These are phyloP conservation scores for Muscidifurax raptorellus DNA, from an alignment of 1,140 invertebrate genomes.

Conservation along the genomic window DNA sequence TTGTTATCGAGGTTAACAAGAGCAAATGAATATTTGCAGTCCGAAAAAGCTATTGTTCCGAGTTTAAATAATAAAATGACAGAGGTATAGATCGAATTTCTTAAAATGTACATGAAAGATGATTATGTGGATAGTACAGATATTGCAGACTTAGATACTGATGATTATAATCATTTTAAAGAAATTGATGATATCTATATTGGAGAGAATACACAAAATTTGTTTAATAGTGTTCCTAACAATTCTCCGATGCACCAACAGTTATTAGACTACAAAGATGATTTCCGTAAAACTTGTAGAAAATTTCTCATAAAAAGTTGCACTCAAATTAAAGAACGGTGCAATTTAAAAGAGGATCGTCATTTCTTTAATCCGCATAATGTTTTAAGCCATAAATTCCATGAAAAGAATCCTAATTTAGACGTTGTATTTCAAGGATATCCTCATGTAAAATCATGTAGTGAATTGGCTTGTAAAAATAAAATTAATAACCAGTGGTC, in stretches of 20 bases:
- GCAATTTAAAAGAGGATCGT: background rate
- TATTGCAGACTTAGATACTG: too few species aligned
- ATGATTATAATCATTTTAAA: too few species aligned
- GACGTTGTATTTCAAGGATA: background rate
- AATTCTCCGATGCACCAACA: background rate
- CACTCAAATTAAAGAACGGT: background rate
- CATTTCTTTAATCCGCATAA: background rate
- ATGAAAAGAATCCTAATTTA: background rate
- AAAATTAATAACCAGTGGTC: background rate
- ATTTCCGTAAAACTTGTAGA: background rate
- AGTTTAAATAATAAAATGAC: background rate
- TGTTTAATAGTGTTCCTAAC: background rate
- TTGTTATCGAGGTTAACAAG: background rate
- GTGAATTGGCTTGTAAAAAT: background rate
- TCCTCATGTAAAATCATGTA: background rate
- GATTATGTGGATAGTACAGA: too few species aligned
- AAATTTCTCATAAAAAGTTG: background rate
- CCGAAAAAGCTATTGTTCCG: background rate
- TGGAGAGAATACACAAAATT: background rate
- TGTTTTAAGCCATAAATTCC: background rate
- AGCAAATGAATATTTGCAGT: conserved; percentile 16
- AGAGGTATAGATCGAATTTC: background rate
- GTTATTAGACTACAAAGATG: background rate
- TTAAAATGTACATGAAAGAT: background rate
- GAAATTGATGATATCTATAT: background rate